Conservation (phyloP, 2,797 vertebrate species). For the Natrix natrix region DNA sequence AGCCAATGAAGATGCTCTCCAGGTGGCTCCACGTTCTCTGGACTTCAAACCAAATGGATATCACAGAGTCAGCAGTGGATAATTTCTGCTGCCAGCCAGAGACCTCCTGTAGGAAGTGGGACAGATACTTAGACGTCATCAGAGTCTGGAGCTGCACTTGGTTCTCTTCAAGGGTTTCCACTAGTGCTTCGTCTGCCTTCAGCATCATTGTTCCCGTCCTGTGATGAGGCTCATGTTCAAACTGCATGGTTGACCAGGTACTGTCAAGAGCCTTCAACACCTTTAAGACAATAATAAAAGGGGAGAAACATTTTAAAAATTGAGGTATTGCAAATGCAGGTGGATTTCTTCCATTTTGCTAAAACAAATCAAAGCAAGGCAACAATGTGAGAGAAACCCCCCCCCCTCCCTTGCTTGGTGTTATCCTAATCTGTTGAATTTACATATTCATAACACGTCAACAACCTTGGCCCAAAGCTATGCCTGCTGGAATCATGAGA, state of each 20-base stretch:
- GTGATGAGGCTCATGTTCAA: conserved; percentile 62
- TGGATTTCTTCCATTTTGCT: not conserved
- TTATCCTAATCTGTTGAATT: not conserved
- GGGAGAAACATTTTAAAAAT: rapidly evolving
- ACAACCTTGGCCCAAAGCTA: not conserved
- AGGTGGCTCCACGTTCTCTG: conserved; percentile 76
- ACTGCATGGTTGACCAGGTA: conserved; percentile 68
- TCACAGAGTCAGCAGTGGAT: conserved; percentile 63
- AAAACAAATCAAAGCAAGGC: not conserved
- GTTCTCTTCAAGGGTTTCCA: conserved; percentile 74
- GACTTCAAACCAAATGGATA: conserved; percentile 75
- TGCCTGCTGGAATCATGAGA: not conserved
- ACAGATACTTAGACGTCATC: conserved; percentile 72
- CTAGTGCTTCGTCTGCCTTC: conserved; percentile 62
- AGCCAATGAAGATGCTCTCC: conserved; percentile 76
- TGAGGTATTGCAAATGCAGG: not conserved
- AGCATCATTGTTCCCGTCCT: conserved; percentile 68
- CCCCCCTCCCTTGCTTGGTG: not conserved
- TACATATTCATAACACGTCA: not conserved
- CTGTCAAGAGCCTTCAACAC: conserved; percentile 66
- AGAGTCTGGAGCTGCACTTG: conserved; percentile 76
- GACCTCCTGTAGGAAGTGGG: conserved; percentile 71
- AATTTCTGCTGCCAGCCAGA: conserved; percentile 73
- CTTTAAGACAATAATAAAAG: conserved; percentile 28
- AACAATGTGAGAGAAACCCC: not conserved